Base-by-base conservation (phyloP, 35 echinoderm and acorn worm species). In the Lytechinus pictus region DNA sequence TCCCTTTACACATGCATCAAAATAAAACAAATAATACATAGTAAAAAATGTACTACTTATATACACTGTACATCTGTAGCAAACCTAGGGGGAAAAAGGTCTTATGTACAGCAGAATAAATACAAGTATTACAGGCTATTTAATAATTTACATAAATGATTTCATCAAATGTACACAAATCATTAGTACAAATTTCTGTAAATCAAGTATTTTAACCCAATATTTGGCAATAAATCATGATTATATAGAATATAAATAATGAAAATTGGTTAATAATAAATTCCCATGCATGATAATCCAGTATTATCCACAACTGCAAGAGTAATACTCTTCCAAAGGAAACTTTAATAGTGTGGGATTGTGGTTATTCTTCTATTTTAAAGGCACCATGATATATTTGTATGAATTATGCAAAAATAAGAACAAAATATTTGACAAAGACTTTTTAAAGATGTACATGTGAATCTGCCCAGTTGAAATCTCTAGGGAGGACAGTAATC, bases 381-480 rank as follows among this genome's bases (percentile, higher is more conserved):
- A 79, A 79, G 66, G 66, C 66, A 79, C 66, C 66, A 79, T 79
- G n/a, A 79, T 79, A 79, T 19, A 79, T 79, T 16, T 79, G n/a
- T 79, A 3, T 79, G 5, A 79, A 79, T 58, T 11, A 58, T 58
- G 13, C 8, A 57, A 58, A 58, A 58, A 58, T n/a, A 58, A 58
- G 9, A 58, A 58, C 56, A 58, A 58, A 58, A 58, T 13, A 58
- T 13, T 2, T 11, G 13, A 58, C 13, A 58, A 58, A 0, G 56
- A 58, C 5, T 13, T 11, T 58, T 11, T 13, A 58, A 9, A 13
- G 9, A 58, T 58, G 4, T 58, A 9, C 56, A 11, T 58, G 56
- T 9, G 2, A 58, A 58, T 44, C 33, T 0, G 9, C 1, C 9
- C 9, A 58, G 13, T 58, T 58, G 9, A 58, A 58, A 9, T 13